A percentile compares a stretch with the other conserved stretches of the same genome.
Evolutionary conservation across 2,797 vertebrate genomes (phyloP).

Genomic region (Paratrypauchen microcephalus): DNA sequence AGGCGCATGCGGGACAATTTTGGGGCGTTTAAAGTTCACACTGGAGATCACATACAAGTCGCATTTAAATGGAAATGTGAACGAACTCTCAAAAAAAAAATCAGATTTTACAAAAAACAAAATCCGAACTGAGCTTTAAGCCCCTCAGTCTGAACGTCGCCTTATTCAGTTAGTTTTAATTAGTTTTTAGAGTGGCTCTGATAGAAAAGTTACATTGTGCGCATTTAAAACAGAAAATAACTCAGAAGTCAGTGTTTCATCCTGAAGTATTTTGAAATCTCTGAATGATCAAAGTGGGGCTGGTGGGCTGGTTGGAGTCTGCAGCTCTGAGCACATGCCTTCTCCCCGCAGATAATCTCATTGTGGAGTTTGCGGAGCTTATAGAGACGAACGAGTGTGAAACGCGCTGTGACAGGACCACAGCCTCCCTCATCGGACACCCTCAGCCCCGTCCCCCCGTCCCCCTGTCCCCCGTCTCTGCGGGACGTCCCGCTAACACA

Average conservation of each 20-base stretch:
- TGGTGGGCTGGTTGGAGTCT: neutral
- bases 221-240: neutral
- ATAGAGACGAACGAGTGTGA: conserved; percentile 52
- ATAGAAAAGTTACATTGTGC: neutral
- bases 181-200: too few species aligned
- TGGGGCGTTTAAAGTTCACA: too few species aligned
- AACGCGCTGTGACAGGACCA: conserved; percentile 62
- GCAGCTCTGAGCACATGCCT: conserved; percentile 29
- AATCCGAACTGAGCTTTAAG: too few species aligned
- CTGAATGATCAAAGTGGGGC: neutral
- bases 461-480: conserved; percentile 16
- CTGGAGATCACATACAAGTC: too few species aligned
- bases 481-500: conserved; percentile 20
- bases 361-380: conserved; percentile 20
- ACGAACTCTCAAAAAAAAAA: too few species aligned
- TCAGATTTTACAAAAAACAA: too few species aligned
- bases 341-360: conserved; percentile 43
- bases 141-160: too few species aligned
- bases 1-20: too few species aligned
- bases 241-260: neutral
- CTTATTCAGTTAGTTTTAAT: too few species aligned
- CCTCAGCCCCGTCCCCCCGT: conserved; percentile 24
- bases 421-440: conserved; percentile 28
- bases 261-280: neutral
- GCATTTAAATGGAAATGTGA: too few species aligned